Conservation (phyloP, 2,888 invertebrate genomes). For the Galerucella pusilla region DNA sequence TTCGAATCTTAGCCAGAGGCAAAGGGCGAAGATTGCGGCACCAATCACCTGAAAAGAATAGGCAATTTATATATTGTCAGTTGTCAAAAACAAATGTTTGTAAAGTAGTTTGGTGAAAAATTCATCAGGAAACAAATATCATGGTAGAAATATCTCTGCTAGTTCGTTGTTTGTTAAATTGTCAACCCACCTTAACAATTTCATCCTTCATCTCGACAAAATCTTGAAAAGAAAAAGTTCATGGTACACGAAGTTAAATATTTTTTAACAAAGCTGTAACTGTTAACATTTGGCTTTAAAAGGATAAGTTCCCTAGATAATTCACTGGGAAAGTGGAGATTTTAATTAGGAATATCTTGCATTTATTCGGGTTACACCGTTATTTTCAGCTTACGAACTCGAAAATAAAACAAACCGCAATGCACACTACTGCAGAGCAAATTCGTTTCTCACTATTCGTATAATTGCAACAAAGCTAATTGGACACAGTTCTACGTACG, state of each 20-base stretch:
- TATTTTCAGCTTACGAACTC: constrained; percentile 31
- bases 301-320: constrained; percentile 6
- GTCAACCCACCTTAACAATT: no score
- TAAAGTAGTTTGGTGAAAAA: no score
- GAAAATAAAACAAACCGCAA: constrained; percentile 32
- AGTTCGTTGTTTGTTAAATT: no score
- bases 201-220: no score
- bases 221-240: no score
- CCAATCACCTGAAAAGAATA: constrained; percentile 76
- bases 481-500: constrained; percentile 31
- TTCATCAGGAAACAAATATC: no score
- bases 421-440: constrained; percentile 36
- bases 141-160: no score
- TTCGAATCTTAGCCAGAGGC: constrained; percentile 85
- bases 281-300: constrained; percentile 5
- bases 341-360: constrained; percentile 33
- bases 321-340: constrained; percentile 9
- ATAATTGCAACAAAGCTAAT: constrained; percentile 33
- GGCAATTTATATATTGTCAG: neutral
- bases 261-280: neutral
- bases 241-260: neutral
- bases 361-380: constrained; percentile 33
- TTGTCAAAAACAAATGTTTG: neutral
- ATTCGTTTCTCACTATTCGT: constrained; percentile 33
- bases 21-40: constrained; percentile 80